Evolutionary conservation across 2,113 vertebrate species (phyloP).

Genomic region (Athene noctua): DNA sequence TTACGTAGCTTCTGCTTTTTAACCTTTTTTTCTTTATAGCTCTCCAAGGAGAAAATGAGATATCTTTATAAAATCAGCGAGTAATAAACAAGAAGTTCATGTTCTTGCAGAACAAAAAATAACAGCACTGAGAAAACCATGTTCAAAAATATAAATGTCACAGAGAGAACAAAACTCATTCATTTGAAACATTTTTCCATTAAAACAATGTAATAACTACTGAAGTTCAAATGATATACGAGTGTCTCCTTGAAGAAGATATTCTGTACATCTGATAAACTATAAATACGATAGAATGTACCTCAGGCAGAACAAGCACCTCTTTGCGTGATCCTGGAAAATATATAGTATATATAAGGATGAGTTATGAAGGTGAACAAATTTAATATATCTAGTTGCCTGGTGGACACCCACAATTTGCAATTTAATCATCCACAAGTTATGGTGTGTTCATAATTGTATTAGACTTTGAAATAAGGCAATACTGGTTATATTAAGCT

Average conservation of each 20-base stretch:
- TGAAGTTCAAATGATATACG: constrained; percentile 42
- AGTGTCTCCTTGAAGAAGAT: constrained; percentile 71
- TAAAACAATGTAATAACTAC: constrained; percentile 45
- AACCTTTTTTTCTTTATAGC: background rate
- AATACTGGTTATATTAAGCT: constrained; percentile 6
- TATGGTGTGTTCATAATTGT: constrained; percentile 65
- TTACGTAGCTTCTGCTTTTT: background rate
- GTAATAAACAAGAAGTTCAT: constrained; percentile 52
- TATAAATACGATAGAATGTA: constrained; percentile 56
- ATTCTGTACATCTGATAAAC: constrained; percentile 53
- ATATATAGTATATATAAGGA: background rate
- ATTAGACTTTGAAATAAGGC: constrained; percentile 63
- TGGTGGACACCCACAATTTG: constrained; percentile 72
- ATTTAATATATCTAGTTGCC: constrained; percentile 54
- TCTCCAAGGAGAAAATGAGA: constrained; percentile 36
- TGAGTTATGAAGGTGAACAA: constrained; percentile 60
- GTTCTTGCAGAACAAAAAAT: constrained; percentile 41
- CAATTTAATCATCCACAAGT: constrained; percentile 72
- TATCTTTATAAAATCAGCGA: constrained; percentile 26
- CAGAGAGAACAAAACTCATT: constrained; percentile 46
- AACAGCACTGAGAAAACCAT: constrained; percentile 31
- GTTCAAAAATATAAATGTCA: constrained; percentile 17
- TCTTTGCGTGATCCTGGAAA: constrained; percentile 35
- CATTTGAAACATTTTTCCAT: constrained; percentile 64
- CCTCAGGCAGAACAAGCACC: constrained; percentile 36